Conservation (phyloP, 2,113 vertebrate genomes). For the Cariama cristata region DNA sequence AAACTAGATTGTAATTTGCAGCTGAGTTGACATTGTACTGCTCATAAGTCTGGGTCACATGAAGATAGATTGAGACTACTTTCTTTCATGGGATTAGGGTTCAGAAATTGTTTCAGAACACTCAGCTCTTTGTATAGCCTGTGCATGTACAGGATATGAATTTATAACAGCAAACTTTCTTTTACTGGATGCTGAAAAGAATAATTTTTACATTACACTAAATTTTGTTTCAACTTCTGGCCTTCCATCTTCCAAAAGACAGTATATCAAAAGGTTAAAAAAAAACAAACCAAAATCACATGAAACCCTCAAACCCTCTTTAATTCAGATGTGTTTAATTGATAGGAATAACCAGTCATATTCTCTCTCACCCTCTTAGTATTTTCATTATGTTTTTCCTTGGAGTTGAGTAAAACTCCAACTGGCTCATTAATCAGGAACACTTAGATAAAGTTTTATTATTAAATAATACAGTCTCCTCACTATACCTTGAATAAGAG, state of each 20-base stretch:
- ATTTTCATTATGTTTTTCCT: not conserved
- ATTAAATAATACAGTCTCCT: not conserved
- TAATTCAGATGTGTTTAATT: not conserved
- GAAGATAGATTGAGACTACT: slow-evolving; percentile 1
- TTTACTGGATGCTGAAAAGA: not conserved
- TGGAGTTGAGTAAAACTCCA: not conserved
- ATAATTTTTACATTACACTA: not conserved
- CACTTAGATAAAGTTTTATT: not conserved
- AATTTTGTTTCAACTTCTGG: not conserved
- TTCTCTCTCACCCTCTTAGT: not conserved
- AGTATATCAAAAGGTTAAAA: not conserved
- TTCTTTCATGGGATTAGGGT: not conserved
- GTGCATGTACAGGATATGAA: not conserved
- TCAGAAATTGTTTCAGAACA: not conserved
- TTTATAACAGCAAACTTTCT: not conserved
- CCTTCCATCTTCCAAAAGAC: not conserved
- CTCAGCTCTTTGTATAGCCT: not conserved
- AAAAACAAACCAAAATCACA: not conserved
- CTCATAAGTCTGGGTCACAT: not conserved
- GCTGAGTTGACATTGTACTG: not conserved
- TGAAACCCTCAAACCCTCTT: not conserved
- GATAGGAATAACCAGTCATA: not conserved
- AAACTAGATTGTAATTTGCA: not conserved
- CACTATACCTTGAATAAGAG: not conserved
- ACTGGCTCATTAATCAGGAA: not conserved